Percentiles rank a stretch among this genome's conserved stretches.
These are phyloP conservation scores for Alca torda DNA, from an alignment of 2,797 vertebrate genomes.

Conservation along the genomic window DNA sequence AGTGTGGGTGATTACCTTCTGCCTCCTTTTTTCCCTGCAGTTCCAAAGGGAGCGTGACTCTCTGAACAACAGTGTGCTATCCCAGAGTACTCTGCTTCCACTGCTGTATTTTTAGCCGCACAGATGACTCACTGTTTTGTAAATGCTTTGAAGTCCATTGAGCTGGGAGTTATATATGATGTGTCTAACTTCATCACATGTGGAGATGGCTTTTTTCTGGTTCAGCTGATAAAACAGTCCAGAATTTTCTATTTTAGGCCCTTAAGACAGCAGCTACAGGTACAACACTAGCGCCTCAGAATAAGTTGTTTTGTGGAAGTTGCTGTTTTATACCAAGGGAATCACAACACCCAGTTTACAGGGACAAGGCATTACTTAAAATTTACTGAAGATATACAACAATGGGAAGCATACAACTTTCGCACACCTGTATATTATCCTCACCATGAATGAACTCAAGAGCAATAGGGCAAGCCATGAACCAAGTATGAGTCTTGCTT, in stretches of 20 bases:
- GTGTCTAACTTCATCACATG: background rate
- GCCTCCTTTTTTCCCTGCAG: background rate
- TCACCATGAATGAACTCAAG: background rate
- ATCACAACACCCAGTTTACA: background rate
- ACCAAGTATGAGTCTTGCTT: too few relatives aligned
- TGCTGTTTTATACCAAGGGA: background rate
- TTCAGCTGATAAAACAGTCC: background rate
- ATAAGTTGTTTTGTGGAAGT: background rate
- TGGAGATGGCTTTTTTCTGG: background rate
- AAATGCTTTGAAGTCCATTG: background rate
- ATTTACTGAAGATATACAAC: background rate
- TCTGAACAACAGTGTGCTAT: background rate
- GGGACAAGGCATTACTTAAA: background rate
- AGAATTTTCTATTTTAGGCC: background rate
- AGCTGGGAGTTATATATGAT: background rate
- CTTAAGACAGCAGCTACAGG: background rate
- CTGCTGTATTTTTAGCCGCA: background rate
- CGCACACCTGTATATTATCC: background rate
- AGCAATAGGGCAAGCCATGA: fast-evolving
- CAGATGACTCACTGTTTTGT: background rate
- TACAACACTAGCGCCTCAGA: background rate
- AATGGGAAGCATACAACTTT: background rate
- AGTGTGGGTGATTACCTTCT: background rate
- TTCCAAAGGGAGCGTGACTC: background rate
- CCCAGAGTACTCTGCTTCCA: background rate